These are phyloP conservation scores for Acanthopagrus latus DNA, from an alignment of 2,797 vertebrate genomes.

Conservation along the genomic window DNA sequence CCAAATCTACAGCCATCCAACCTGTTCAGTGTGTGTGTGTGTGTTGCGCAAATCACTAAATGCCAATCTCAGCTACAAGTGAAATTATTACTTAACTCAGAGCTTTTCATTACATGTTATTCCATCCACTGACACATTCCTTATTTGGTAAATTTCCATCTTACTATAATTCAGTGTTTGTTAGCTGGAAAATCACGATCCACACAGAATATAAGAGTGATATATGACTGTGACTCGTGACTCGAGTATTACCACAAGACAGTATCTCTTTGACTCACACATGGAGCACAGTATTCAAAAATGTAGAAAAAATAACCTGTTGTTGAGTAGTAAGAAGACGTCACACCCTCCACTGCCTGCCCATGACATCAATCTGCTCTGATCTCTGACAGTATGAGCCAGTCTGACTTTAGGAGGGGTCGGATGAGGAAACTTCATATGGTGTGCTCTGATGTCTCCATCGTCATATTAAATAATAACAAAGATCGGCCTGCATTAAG, in stretches of 20 bases:
- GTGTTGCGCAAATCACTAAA: background rate
- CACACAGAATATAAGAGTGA: background rate
- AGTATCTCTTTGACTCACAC: slow-evolving; percentile 20
- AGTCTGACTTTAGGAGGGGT: slow-evolving; percentile 39
- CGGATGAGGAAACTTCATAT: slow-evolving; percentile 37
- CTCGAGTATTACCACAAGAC: background rate
- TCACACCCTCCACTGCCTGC: background rate
- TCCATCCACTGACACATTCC: background rate
- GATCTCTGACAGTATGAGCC: slow-evolving; percentile 32
- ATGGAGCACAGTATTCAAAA: slow-evolving; percentile 7
- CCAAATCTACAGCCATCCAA: background rate
- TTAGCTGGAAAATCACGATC: slow-evolving; percentile 1
- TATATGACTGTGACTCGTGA: background rate
- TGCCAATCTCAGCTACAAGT: background rate
- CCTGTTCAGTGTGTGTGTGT: background rate
- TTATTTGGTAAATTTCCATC: background rate
- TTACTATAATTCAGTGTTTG: slow-evolving; percentile 1
- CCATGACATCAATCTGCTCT: slow-evolving; percentile 3
- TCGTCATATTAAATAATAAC: slow-evolving; percentile 56
- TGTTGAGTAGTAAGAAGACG: slow-evolving; percentile 20
- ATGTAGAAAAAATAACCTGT: background rate
- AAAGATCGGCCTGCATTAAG: slow-evolving; percentile 42
- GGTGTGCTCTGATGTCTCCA: slow-evolving; percentile 53
- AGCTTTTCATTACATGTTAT: background rate
- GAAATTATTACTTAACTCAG: background rate